Percentiles rank a stretch among this genome's conserved stretches.
phyloP scores from a whole-genome alignment of 2,888 invertebrate genomes.

The Pseudococcus longispinus region DNA sequence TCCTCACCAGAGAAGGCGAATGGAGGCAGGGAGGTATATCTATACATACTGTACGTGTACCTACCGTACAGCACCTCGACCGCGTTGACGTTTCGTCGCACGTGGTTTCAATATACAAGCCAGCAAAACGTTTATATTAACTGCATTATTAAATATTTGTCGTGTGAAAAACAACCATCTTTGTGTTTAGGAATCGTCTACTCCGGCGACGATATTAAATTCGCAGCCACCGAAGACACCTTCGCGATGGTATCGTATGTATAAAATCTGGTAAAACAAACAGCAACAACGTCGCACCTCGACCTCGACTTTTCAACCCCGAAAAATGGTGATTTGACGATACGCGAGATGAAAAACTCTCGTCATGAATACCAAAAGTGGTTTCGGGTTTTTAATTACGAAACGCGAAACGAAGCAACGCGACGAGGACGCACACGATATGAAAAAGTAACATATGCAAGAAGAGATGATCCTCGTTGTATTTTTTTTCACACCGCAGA shows the following conservation, averaged over 20 bases:
- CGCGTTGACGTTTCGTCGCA: neutral
- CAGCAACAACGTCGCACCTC: neutral
- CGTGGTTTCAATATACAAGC: neutral
- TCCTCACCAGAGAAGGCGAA: neutral
- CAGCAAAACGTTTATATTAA: slow-evolving; percentile 3
- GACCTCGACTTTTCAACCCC: no score
- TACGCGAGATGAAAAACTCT: neutral
- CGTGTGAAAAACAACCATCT: neutral
- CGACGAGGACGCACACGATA: neutral
- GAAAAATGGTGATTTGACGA: no score
- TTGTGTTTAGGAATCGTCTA: neutral
- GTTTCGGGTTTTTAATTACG: slow-evolving; percentile 7
- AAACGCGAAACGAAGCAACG: neutral
- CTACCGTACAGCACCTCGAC: neutral
- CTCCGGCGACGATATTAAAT: neutral
- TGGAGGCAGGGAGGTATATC: neutral
- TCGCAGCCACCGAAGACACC: neutral
- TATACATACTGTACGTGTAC: neutral
- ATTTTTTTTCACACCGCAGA: neutral
- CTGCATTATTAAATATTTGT: slow-evolving; percentile 21
- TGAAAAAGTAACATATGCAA: slow-evolving; percentile 22
- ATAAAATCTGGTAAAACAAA: neutral
- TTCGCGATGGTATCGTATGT: neutral
- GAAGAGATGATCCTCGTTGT: neutral
- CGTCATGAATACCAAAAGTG: slow-evolving; percentile 23